Base-by-base conservation (phyloP, 2,888 invertebrate species). In the Euphydryas editha region DNA sequence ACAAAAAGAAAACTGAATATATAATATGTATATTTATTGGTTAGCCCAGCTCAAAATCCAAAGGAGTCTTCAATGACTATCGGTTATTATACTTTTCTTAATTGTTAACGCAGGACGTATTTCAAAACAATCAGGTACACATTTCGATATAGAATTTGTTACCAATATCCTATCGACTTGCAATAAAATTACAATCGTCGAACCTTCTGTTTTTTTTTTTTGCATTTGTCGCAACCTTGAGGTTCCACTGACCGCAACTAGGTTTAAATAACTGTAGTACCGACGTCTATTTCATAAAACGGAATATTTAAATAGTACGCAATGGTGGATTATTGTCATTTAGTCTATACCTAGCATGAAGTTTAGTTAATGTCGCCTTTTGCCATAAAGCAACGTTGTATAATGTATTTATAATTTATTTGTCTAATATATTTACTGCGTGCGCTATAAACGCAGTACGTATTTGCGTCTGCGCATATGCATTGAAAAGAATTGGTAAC, bases 101-200 rank as follows among this genome's bases (percentile, higher is more conserved):
- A 46, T 59, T 59, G 51, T 17, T 37, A 51, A 46, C 30, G 20
- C 17, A 49, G 3, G 36, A 7, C 15, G 21, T 24, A 17, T 64
- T 67, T 42, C 64, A 57, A 68, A 64, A 67, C 57, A 65, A 65
- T 57, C 46, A 36, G 64, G 57, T 68, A 65, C 44, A 21, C 56
- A 65, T 11, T 49, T 64, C 24, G 21, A 47, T 61, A 49, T 51
- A 47, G 64, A 67, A 64, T 65, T 59, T 60, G 62, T 65, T 60
- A 62, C 51, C 65, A 70, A 68, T 65, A 65, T 70, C 62, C 67
- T 72, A 66, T 72, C 66, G 59, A 63, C 59, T 66, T 51, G 49
- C 21, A 62, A 68, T 62, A 61, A 37, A 46, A 61, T 57, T 54
- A 65, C 62, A 60, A 65, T 65, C 56, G 59, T 24, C 62, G 59